Percentiles rank a stretch among this genome's conserved stretches.
Evolutionary conservation across 2,888 invertebrate species (phyloP).

Genomic region (Tinea pellionella): DNA sequence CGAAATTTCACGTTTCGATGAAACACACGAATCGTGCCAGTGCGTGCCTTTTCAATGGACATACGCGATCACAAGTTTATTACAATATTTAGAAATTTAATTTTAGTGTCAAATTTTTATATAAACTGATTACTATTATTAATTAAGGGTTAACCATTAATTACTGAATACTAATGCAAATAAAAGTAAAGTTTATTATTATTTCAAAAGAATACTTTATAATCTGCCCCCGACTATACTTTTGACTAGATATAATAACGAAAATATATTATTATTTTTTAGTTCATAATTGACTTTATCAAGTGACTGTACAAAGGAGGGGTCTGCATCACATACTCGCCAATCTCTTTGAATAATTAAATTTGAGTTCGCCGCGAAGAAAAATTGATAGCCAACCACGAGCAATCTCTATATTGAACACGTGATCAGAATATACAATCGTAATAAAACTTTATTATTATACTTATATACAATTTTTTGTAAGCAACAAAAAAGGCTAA

Average conservation of each 20-base stretch:
- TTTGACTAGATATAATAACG: no score
- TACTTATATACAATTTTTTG: not conserved
- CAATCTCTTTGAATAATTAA: conserved; percentile 43
- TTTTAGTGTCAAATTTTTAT: no score
- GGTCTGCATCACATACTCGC: conserved; percentile 5
- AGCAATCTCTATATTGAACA: conserved; percentile 52
- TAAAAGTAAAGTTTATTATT: no score
- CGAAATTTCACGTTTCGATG: not conserved
- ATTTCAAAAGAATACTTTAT: no score
- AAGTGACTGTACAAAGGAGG: not conserved
- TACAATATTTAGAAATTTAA: no score
- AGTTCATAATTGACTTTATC: no score
- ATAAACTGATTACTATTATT: no score
- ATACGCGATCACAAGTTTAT: not conserved
- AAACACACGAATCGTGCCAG: not conserved
- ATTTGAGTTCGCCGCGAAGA: conserved; percentile 39
- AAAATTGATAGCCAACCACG: conserved; percentile 54
- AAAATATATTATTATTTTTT: no score
- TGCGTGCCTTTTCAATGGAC: not conserved
- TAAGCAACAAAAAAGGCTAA: not conserved
- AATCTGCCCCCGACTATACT: no score
- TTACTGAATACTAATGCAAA: no score
- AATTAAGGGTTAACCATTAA: no score
- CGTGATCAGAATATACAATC: conserved; percentile 31
- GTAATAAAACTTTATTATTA: not conserved